phyloP scores from a whole-genome alignment of 2,888 invertebrate species.

The Sarcophaga caerulescens region DNA sequence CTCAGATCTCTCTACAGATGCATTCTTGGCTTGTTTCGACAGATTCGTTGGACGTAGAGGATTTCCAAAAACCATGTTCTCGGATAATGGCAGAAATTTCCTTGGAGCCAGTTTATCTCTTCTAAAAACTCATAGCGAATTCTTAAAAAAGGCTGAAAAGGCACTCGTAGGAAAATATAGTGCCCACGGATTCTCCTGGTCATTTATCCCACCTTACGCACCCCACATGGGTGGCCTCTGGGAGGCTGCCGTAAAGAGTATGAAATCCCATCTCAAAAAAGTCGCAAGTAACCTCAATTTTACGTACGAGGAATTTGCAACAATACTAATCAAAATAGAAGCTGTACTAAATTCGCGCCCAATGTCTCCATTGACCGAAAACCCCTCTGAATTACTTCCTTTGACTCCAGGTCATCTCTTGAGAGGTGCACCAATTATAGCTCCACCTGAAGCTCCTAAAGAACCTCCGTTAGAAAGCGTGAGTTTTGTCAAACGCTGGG shows the following conservation, averaged over 20 bases:
- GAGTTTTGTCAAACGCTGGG: no score
- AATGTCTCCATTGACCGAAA: constrained; percentile 35
- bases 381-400: constrained; percentile 19
- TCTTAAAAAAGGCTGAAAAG: constrained; percentile 10
- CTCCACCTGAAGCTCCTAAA: not conserved
- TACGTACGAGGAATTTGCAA: constrained; percentile 53
- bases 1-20: constrained; percentile 49
- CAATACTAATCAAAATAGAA: not conserved
- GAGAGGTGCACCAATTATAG: not conserved
- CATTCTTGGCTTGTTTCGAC: constrained; percentile 47
- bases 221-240: not conserved
- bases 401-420: constrained; percentile 38
- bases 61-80: constrained; percentile 45
- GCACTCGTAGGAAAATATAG: not conserved
- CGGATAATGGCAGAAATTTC: constrained; percentile 60
- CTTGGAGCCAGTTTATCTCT: constrained; percentile 27
- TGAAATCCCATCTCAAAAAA: constrained; percentile 49
- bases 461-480: no score
- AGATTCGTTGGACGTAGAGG: constrained; percentile 52
- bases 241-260: constrained; percentile 49
- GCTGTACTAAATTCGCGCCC: constrained; percentile 34
- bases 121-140: constrained; percentile 24
- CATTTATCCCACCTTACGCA: constrained; percentile 44
- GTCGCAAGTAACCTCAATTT: not conserved
- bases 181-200: constrained; percentile 15